Evolutionary conservation across 2,797 vertebrate genomes (phyloP), one percentile per base, ranked within the genome.

Genomic region (Anguilla obscura): DNA sequence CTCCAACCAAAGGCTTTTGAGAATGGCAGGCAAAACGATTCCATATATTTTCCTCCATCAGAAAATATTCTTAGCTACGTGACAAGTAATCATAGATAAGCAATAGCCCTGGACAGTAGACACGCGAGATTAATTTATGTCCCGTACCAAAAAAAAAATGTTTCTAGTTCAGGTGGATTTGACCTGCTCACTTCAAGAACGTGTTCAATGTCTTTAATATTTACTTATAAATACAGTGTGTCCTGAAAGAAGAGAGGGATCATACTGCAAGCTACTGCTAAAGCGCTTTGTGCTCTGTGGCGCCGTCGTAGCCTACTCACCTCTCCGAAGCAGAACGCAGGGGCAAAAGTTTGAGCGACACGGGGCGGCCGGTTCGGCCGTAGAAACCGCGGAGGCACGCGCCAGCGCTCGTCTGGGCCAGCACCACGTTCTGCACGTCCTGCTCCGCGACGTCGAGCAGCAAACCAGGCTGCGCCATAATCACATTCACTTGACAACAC

Each of bases 271-370:
- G 16, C 14, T 76, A 18, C 33, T 36, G 30, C 74, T 18, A 18
- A 24, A 36, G 5, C 14, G 0, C 52, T 18, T 21, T 7, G 12
- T 12, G n/a, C 6, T 21, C 14, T 60, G n/a, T 36, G 14, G 74
- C 30, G 74, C 12, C 74, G 74, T 16, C 0, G 33, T 16, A 6
- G 24, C 2, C 16, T 10, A 16, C 88, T 89, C 48, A 89, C 88
- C 88, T 89, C 48, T 89, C 69, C 16, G 82, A 58, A 79, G 58
- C 33, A 6, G 86, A 36, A 40, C 50, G 83, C 33, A 33, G 54
- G 27, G 60, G 79, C 52, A 91, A 80, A 5, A 92, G 88, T 84
- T 91, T 92, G 9, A 93, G 85, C 14, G 87, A 88, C 48, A 92
- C 91, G 24, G 74, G 52, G 45, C 76, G 80, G 27, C 83, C 88